These are phyloP conservation scores for Rhabdophis nuchalis DNA, from an alignment of 2,797 vertebrate species.

Conservation along the genomic window DNA sequence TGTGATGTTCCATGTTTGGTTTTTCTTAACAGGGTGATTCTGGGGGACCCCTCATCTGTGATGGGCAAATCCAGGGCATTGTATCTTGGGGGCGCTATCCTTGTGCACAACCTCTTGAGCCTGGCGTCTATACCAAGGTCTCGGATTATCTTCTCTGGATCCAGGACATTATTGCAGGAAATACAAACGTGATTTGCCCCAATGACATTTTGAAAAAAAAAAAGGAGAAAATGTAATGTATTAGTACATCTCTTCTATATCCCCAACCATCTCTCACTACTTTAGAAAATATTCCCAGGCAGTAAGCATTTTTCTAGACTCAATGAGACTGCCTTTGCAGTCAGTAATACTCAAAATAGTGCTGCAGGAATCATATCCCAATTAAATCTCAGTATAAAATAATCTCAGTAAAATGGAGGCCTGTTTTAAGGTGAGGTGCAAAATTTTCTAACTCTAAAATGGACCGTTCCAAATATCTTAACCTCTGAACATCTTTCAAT, in stretches of 20 bases:
- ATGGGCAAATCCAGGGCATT: conserved; percentile 61
- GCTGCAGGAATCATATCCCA: neutral
- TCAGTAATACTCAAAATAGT: neutral
- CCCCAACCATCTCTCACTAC: neutral
- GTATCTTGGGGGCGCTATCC: conserved; percentile 67
- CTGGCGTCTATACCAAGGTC: conserved; percentile 63
- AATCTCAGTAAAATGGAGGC: neutral
- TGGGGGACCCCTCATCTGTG: conserved; percentile 65
- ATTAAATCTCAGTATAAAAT: neutral
- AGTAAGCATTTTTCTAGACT: neutral
- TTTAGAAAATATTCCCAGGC: neutral
- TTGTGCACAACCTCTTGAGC: conserved; percentile 53
- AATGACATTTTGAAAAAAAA: neutral
- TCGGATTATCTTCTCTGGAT: conserved; percentile 60
- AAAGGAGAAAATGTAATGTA: neutral
- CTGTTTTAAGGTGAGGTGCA: neutral
- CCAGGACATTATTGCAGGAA: conserved; percentile 33
- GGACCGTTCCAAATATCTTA: neutral
- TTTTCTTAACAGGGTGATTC: conserved; percentile 58
- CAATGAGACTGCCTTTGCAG: neutral
- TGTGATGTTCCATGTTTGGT: neutral
- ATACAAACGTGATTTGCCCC: accelerated
- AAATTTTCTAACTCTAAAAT: neutral
- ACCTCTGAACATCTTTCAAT: neutral
- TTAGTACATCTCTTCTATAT: neutral